Evolutionary conservation across 2,888 invertebrate genomes (phyloP), one percentile per base, ranked within the genome.

Genomic region (Drosophila parthenogenetica): DNA sequence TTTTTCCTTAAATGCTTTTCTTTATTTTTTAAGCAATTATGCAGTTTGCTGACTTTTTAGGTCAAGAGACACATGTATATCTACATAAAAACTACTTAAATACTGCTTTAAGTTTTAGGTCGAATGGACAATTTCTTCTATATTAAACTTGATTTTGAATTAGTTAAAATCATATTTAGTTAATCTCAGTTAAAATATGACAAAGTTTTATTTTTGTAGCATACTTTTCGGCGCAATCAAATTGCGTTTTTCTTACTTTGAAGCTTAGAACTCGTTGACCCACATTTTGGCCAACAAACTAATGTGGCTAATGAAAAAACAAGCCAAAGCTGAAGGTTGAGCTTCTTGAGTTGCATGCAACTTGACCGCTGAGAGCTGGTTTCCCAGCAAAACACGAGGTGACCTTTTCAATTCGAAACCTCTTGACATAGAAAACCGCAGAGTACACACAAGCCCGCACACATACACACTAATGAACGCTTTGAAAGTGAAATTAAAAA

Each of bases 391-490:
- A 25, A 16, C 25, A 68, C 14, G 50, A 40, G 37, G 42, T 49
- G 79, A 79, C 70, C 76, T 76, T 76, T 59, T 50, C 64, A 19
- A 49, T 61, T 46, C 42, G 42, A 45, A 59, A 16, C 40, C 67
- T 60, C 76, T 76, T 76, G 76, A 76, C 79, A 76, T 22, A 79
- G 45, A 76, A 76, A 79, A 69, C 79, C 79, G 29, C 46, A 74
- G 5, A 19, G 43, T 51, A 19, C 55, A 37, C 16, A 46, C n/a
- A 25, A 5, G 8, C 22, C 37, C 54, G 25, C 50, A 48, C 29
- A 40, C 11, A 1, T 39, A 22, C 10, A 8, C 40, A 46, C 53
- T 32, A 57, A 22, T 29, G 29, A 29, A 29, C 7, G 29, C 29
- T 29, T 29, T 29, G 29, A 29, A 29, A 46, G 35, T 77, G 77